phyloP scores from a whole-genome alignment of 2,888 invertebrate species.

The Hofmannophila pseudospretella region DNA sequence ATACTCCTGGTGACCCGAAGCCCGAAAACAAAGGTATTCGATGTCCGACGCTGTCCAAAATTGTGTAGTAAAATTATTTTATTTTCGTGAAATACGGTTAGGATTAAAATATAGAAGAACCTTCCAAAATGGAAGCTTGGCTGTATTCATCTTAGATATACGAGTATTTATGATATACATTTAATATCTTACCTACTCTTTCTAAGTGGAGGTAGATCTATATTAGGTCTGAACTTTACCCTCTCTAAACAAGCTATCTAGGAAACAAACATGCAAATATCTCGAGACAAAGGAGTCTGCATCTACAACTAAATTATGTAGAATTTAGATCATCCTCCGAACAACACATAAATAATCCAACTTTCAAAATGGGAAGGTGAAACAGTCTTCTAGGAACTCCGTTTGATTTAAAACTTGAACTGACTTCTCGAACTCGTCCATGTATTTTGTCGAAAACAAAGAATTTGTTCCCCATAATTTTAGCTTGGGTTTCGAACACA shows the following conservation, averaged over 20 bases:
- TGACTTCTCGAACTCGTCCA: constrained; percentile 31
- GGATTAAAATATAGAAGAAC: too few species aligned
- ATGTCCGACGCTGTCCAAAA: background rate
- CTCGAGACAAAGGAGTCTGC: background rate
- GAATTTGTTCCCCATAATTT: constrained; percentile 42
- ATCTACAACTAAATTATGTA: background rate
- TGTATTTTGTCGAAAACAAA: constrained; percentile 45
- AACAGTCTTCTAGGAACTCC: constrained; percentile 19
- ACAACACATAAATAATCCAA: constrained; percentile 16
- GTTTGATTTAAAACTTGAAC: constrained; percentile 16
- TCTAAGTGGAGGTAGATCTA: too few species aligned
- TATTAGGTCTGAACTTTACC: background rate
- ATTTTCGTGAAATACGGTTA: background rate
- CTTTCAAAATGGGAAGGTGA: constrained; percentile 13
- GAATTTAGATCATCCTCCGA: constrained; percentile 12
- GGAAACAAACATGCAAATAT: constrained; percentile 1
- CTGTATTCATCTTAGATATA: too few species aligned
- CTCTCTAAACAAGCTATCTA: background rate
- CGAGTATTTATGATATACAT: too few species aligned
- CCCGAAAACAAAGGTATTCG: constrained; percentile 1
- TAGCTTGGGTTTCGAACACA: constrained; percentile 38
- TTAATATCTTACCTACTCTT: too few species aligned
- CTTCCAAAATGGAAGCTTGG: too few species aligned
- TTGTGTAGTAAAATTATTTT: background rate
- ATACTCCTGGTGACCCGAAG: background rate